phyloP scores from a whole-genome alignment of 2,797 vertebrate genomes.

The Urocyon cinereoargenteus region DNA sequence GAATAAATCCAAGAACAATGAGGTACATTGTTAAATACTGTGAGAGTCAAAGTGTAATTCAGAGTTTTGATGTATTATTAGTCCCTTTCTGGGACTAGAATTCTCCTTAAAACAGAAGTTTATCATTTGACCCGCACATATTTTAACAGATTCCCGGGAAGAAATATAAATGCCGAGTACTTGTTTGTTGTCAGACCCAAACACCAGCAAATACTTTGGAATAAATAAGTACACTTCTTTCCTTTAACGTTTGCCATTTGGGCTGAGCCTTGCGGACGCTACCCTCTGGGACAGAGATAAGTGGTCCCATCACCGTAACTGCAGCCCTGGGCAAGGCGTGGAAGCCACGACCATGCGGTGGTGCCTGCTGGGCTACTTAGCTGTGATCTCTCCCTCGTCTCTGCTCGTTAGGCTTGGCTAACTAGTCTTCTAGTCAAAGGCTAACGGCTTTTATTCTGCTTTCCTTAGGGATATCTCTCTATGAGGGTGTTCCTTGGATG shows the following conservation, averaged over 20 bases:
- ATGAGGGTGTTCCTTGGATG: conserved; percentile 55
- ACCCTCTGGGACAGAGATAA: neutral
- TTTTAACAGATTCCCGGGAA: neutral
- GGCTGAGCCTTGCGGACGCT: neutral
- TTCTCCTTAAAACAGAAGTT: neutral
- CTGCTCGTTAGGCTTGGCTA: neutral
- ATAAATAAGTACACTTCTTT: neutral
- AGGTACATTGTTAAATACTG: neutral
- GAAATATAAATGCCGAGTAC: neutral
- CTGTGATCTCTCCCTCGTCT: neutral
- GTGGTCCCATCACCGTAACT: neutral
- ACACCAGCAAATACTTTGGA: neutral
- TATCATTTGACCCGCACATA: neutral
- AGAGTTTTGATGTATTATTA: neutral
- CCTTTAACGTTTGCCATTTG: neutral
- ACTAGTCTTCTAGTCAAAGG: neutral
- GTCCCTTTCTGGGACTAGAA: neutral
- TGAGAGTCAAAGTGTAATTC: neutral
- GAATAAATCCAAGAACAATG: conserved; percentile 12
- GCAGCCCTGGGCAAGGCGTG: neutral
- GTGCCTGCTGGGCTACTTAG: neutral
- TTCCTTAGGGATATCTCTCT: conserved; percentile 39
- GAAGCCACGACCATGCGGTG: neutral
- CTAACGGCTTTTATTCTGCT: neutral
- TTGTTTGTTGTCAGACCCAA: neutral